Conservation (phyloP, 2,888 invertebrate species). For the Matsumyia berberina region DNA sequence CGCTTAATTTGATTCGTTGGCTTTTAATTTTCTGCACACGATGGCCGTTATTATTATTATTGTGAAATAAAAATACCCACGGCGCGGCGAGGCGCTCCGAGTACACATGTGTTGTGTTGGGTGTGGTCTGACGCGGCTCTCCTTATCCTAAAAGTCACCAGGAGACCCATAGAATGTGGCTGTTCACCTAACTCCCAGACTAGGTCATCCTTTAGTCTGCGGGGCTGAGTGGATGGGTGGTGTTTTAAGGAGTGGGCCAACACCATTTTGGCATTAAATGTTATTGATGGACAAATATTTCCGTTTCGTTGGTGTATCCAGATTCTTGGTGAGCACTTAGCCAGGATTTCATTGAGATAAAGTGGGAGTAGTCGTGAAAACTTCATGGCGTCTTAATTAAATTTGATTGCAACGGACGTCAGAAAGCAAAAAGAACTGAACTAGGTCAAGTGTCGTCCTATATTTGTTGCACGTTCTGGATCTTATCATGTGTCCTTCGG, state of each 20-base stretch:
- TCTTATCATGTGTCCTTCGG: constrained; percentile 12
- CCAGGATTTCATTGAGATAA: constrained; percentile 30
- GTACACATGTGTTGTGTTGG: constrained; percentile 14
- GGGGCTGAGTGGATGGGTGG: constrained; percentile 1
- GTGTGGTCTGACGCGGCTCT: constrained; percentile 26
- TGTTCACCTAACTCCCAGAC: constrained; percentile 16
- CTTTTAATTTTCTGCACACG: constrained; percentile 56
- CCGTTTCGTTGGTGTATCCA: constrained; percentile 32
- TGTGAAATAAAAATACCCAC: constrained; percentile 41
- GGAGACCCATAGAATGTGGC: constrained; percentile 15
- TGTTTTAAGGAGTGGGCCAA: constrained; percentile 56
- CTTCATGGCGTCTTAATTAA: constrained; percentile 37
- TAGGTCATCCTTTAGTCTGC: constrained; percentile 29
- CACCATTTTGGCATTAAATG: constrained; percentile 58
- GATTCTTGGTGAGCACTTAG: constrained; percentile 42
- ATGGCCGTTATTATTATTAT: constrained; percentile 50
- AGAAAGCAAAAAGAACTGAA: not conserved
- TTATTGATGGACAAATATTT: constrained; percentile 65
- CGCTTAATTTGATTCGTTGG: constrained; percentile 39
- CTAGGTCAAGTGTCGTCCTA: constrained; percentile 32
- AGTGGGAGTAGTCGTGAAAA: constrained; percentile 13
- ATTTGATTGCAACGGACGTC: constrained; percentile 50
- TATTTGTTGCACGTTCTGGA: constrained; percentile 23
- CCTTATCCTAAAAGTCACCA: constrained; percentile 31
- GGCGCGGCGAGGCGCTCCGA: not conserved